phyloP scores from a whole-genome alignment of 2,113 vertebrate genomes.

The Corythornis vintsioides region DNA sequence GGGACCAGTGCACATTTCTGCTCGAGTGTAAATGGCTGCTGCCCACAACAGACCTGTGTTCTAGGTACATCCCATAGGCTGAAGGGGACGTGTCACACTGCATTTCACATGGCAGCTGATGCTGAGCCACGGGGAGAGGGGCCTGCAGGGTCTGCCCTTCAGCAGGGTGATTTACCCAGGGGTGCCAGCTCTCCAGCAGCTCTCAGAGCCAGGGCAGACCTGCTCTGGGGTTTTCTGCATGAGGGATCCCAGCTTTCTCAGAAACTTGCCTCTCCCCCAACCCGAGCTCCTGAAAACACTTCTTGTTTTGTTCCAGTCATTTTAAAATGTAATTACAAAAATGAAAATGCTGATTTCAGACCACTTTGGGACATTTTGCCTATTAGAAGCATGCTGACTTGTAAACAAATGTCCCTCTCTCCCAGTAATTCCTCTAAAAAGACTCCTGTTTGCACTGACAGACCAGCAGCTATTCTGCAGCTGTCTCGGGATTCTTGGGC shows the following conservation, averaged over 20 bases:
- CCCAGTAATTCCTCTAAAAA: slow-evolving; percentile 47
- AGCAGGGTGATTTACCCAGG: not conserved
- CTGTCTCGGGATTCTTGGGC: slow-evolving; percentile 1
- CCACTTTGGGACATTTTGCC: slow-evolving; percentile 17
- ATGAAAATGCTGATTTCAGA: slow-evolving; percentile 31
- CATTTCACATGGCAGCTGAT: not conserved
- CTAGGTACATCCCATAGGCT: not conserved
- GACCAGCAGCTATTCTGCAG: slow-evolving; percentile 10
- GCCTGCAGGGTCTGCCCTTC: not conserved
- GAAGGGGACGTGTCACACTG: slow-evolving; percentile 24
- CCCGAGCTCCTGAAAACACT: not conserved
- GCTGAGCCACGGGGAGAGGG: not conserved
- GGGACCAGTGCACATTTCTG: not conserved
- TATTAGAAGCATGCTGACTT: slow-evolving; percentile 11
- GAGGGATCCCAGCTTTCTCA: not conserved
- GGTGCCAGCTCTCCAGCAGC: not conserved
- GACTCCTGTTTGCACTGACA: slow-evolving; percentile 28
- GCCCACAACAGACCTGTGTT: not conserved
- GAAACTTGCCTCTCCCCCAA: not conserved
- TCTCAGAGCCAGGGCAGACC: not conserved
- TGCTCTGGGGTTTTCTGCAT: not conserved
- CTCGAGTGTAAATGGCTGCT: not conserved
- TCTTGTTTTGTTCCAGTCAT: not conserved
- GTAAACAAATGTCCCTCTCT: slow-evolving; percentile 37
- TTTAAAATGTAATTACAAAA: slow-evolving; percentile 33